A percentile compares a stretch with the other conserved stretches of the same genome.
Evolutionary conservation across 2,113 vertebrate species (phyloP).

Genomic region (Coturnix japonica): DNA sequence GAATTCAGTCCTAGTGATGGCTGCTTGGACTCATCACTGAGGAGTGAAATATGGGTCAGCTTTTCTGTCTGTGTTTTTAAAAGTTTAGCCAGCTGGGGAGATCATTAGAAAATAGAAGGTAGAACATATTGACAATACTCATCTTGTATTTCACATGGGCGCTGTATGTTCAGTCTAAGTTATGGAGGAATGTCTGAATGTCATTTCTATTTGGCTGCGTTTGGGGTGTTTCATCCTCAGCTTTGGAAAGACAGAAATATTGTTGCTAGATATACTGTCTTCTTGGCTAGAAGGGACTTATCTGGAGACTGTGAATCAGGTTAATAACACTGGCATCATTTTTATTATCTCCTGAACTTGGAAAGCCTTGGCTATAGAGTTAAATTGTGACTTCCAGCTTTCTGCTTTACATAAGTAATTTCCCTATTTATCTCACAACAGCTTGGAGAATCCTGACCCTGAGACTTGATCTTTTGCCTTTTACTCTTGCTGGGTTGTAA

Average conservation of each 20-base stretch:
- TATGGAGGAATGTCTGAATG: conserved; percentile 30
- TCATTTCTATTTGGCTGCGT: background rate
- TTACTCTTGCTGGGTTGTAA: background rate
- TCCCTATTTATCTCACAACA: background rate
- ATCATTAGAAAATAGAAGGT: background rate
- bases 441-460: background rate
- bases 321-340: background rate
- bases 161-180: conserved; percentile 8
- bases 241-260: conserved; percentile 35
- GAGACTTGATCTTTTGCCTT: background rate
- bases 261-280: background rate
- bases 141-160: background rate
- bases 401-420: background rate
- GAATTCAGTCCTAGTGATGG: background rate
- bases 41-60: background rate
- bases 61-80: conserved; percentile 13
- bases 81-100: background rate
- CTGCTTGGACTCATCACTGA: background rate
- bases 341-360: conserved; percentile 8
- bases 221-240: background rate
- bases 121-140: background rate
- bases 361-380: background rate
- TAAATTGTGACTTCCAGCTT: conserved; percentile 26
- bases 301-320: background rate
- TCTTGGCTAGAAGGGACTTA: background rate